A percentile compares a stretch with the other conserved stretches of the same genome.
These are phyloP conservation scores for Alviniconcha strummeri DNA, from an alignment of 2,888 invertebrate genomes.

Conservation along the genomic window DNA sequence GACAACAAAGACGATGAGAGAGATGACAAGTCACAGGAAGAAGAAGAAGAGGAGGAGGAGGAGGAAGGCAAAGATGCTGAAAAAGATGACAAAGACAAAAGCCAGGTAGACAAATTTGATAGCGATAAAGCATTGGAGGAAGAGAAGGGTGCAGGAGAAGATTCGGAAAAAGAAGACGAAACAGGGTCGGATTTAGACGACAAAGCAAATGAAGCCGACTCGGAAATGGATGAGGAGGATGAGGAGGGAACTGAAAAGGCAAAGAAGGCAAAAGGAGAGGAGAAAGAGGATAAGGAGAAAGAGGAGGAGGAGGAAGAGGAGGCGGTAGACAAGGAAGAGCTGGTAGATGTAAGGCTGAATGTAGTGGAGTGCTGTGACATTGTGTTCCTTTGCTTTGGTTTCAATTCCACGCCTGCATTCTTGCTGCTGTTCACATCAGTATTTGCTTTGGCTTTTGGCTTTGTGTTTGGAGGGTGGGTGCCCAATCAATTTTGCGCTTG, in stretches of 20 bases:
- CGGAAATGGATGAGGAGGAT: slow-evolving; percentile 32
- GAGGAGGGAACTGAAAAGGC: background rate
- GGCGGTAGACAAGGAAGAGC: slow-evolving; percentile 23
- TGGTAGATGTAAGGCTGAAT: slow-evolving; percentile 25
- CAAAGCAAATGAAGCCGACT: slow-evolving; percentile 6
- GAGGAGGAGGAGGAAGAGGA: slow-evolving; percentile 29
- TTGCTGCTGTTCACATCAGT: no score
- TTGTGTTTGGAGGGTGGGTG: no score
- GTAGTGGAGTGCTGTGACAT: background rate
- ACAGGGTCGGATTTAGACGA: background rate
- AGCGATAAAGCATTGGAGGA: slow-evolving; percentile 5
- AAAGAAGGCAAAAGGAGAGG: slow-evolving; percentile 32
- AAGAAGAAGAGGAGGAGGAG: slow-evolving; percentile 37
- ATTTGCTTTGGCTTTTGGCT: no score
- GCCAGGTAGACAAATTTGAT: slow-evolving; percentile 14
- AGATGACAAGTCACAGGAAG: slow-evolving; percentile 38
- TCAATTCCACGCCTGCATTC: no score
- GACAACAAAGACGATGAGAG: slow-evolving; percentile 28
- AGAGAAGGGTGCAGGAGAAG: slow-evolving; percentile 25
- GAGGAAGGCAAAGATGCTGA: slow-evolving; percentile 22
- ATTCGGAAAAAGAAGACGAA: slow-evolving; percentile 22
- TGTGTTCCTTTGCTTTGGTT: no score
- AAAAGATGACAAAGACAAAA: slow-evolving; percentile 32
- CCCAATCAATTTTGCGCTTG: no score
- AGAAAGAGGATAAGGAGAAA: slow-evolving; percentile 31